Evolutionary conservation across 2,888 invertebrate genomes (phyloP), one percentile per base, ranked within the genome.

Genomic region (Sphaerophoria rueppellii): DNA sequence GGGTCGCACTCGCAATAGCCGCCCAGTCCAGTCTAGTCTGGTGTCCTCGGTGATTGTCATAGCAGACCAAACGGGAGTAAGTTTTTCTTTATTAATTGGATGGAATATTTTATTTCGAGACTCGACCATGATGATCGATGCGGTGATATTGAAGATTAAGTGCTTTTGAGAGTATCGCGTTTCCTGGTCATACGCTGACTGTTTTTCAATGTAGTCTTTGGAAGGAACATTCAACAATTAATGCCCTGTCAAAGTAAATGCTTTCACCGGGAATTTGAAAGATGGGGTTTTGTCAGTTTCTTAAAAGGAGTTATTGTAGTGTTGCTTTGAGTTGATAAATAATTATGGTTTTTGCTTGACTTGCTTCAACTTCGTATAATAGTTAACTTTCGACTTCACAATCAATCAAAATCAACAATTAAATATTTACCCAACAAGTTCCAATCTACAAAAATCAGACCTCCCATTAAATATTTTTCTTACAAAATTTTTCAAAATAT

Each of bases 141-240:
- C 71, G 54, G 79, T 60, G 79, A 79, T 83, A 74, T 61, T 55
- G 65, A 46, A 83, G 82, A 83, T 83, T 83, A 83, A 83, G 79
- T 75, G 79, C 75, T 63, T 48, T 60, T 65, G 79, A 52, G 54
- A 32, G 43, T 70, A 83, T 83, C 35, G 74, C 40, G 40, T 83
- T 83, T 83, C 82, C 82, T 83, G 74, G 74, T 83, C 16, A 35
- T 65, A n/a, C 34, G 1, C 6, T 48, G 48, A n/a, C 6, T 57
- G 7, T 40, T 40, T 58, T 58, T 40, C 4, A 60, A 60, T 43
- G 40, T 6, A 58, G 40, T 58, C 12, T 60, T 60, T 60, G 11
- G 16, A 43, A 60, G 40, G 60, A 60, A 60, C 24, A 6, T 12
- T 60, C 12, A 52, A 65, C 9, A 52, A 82, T 82, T 71, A 82